A percentile compares a stretch with the other conserved stretches of the same genome.
These are phyloP conservation scores for Hoplostethus atlanticus DNA, from an alignment of 2,797 vertebrate species.

Conservation along the genomic window DNA sequence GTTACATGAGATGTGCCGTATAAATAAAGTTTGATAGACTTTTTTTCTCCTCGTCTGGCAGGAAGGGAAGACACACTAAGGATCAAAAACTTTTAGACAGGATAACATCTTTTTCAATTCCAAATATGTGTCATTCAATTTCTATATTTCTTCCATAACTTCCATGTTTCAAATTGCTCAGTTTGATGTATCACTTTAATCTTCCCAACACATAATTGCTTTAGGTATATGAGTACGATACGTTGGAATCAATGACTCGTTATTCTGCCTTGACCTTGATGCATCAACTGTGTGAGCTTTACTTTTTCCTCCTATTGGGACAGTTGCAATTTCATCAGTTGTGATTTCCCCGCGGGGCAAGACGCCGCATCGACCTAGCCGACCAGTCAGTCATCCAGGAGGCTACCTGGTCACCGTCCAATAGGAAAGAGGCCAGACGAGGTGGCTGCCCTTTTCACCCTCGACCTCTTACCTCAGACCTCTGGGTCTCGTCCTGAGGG, in stretches of 20 bases:
- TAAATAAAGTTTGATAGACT: too few species aligned
- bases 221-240: not conserved
- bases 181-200: too few species aligned
- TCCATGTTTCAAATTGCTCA: too few species aligned
- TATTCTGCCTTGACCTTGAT: too few species aligned
- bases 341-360: conserved; percentile 62
- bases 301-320: conserved; percentile 20
- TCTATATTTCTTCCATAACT: too few species aligned
- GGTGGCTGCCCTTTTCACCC: conserved; percentile 56
- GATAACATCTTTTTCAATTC: too few species aligned
- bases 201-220: conserved; percentile 5
- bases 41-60: too few species aligned
- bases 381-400: conserved; percentile 58
- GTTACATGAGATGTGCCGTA: too few species aligned
- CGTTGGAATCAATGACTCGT: too few species aligned
- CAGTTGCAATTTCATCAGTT: conserved; percentile 58
- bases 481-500: conserved; percentile 54
- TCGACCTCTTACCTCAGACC: conserved; percentile 56
- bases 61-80: too few species aligned
- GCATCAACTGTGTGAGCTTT: conserved; percentile 24
- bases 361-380: conserved; percentile 57
- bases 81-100: too few species aligned
- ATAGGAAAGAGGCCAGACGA: conserved; percentile 59
- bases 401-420: conserved; percentile 66
- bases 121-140: too few species aligned